phyloP scores from a whole-genome alignment of 2,797 vertebrate species.

The Pangasius mekongensis region DNA sequence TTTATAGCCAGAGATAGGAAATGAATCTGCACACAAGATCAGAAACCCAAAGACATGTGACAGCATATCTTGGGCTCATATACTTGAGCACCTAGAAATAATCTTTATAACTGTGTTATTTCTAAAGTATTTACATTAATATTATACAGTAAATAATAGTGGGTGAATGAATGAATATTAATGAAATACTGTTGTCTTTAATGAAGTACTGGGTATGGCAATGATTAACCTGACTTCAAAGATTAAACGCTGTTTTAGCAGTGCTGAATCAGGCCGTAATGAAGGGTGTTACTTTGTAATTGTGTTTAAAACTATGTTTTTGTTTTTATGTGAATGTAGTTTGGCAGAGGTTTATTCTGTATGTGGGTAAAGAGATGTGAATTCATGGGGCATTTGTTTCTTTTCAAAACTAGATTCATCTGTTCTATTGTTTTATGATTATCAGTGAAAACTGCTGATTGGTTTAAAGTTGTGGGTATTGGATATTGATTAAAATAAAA shows the following conservation, averaged over 20 bases:
- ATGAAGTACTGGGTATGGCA: not conserved
- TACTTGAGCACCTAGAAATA: not conserved
- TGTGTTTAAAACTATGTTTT: not conserved
- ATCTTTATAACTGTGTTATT: not conserved
- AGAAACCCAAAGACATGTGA: not conserved
- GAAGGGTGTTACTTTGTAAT: not conserved
- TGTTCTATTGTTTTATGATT: not conserved
- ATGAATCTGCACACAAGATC: not conserved
- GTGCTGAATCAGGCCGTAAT: not conserved
- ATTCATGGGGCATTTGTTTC: not conserved
- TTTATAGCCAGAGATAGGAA: not conserved
- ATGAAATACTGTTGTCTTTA: not conserved
- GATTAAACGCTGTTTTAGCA: not conserved
- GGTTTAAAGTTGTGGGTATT: not conserved
- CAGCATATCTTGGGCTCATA: not conserved
- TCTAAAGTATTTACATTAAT: not conserved
- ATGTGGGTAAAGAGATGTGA: not conserved
- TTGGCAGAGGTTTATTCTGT: constrained; percentile 8
- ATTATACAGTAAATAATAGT: not conserved
- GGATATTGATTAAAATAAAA: not conserved
- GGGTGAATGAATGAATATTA: not conserved
- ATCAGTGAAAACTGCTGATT: not conserved
- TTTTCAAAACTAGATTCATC: not conserved
- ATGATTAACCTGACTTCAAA: not conserved
- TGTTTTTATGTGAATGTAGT: not conserved